A percentile compares a stretch with the other conserved stretches of the same genome.
These are phyloP conservation scores for Ochropacha duplaris DNA, from an alignment of 2,888 invertebrate species.

Conservation along the genomic window DNA sequence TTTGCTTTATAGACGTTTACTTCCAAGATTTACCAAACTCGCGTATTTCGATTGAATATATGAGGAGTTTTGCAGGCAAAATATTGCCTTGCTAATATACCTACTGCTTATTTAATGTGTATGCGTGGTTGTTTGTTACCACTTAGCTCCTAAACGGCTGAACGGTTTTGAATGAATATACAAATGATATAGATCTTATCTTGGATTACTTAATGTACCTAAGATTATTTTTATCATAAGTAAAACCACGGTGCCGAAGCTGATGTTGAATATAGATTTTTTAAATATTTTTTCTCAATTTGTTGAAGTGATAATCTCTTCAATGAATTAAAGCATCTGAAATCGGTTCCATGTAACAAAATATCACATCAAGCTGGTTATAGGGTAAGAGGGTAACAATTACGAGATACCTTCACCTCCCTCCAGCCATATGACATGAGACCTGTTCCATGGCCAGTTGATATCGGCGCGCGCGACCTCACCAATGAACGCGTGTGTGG, in stretches of 20 bases:
- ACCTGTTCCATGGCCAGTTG: constrained; percentile 31
- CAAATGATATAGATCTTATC: too few species aligned
- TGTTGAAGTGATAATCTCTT: too few species aligned
- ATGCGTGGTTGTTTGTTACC: too few species aligned
- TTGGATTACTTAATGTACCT: too few species aligned
- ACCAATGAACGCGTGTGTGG: constrained; percentile 41
- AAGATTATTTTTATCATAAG: too few species aligned
- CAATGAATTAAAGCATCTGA: background rate
- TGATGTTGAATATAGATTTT: too few species aligned
- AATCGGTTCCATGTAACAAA: background rate
- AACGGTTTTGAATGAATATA: too few species aligned
- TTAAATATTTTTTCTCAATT: too few species aligned
- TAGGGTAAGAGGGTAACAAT: background rate
- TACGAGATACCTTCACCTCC: constrained; percentile 7
- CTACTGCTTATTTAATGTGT: too few species aligned
- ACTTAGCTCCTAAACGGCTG: too few species aligned
- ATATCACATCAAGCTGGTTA: background rate
- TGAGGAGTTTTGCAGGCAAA: background rate
- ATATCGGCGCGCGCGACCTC: constrained; percentile 33
- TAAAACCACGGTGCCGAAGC: too few species aligned
- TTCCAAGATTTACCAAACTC: constrained; percentile 2
- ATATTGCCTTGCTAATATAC: too few species aligned
- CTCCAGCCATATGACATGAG: background rate
- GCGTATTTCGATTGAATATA: background rate
- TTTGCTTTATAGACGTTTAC: constrained; percentile 14